A percentile compares a stretch with the other conserved stretches of the same genome.
Evolutionary conservation across 2,797 vertebrate species (phyloP).

Genomic region (Tolypeutes matacus): DNA sequence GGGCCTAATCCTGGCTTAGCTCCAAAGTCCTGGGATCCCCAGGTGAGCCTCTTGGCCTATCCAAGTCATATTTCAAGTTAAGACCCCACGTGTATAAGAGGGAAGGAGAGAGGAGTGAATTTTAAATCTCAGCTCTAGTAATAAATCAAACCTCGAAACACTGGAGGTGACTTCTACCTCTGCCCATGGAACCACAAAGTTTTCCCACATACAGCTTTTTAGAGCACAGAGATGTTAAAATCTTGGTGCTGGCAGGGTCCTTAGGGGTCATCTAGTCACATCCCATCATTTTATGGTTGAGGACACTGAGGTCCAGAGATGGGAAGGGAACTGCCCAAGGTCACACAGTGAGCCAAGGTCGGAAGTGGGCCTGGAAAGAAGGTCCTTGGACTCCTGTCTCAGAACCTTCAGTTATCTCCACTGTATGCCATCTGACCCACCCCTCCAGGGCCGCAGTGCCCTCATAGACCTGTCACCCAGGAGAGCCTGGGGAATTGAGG

Average conservation of each 20-base stretch:
- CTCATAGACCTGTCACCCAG: not conserved
- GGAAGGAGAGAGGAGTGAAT: not conserved
- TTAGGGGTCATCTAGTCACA: not conserved
- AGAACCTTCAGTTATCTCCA: not conserved
- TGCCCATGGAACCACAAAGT: not conserved
- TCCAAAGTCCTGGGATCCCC: not conserved
- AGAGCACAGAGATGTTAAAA: conserved; percentile 38
- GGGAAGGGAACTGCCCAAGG: conserved; percentile 23
- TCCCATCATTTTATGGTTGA: not conserved
- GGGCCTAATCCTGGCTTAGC: not conserved
- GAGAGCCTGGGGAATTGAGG: not conserved
- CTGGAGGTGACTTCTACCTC: not conserved
- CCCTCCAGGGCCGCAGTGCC: not conserved
- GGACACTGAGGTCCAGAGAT: not conserved
- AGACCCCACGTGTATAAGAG: not conserved
- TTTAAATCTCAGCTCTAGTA: conserved; percentile 52
- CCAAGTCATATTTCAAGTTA: not conserved
- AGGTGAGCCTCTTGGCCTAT: not conserved
- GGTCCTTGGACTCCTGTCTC: not conserved
- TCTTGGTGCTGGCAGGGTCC: not conserved
- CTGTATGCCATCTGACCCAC: too few species aligned
- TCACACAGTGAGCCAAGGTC: conserved; percentile 6
- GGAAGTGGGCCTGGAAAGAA: not conserved
- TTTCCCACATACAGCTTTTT: not conserved
- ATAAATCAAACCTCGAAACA: conserved; percentile 22